These are phyloP conservation scores for Carcinoscorpius rotundicauda DNA, from an alignment of 1,140 invertebrate genomes.

Conservation along the genomic window DNA sequence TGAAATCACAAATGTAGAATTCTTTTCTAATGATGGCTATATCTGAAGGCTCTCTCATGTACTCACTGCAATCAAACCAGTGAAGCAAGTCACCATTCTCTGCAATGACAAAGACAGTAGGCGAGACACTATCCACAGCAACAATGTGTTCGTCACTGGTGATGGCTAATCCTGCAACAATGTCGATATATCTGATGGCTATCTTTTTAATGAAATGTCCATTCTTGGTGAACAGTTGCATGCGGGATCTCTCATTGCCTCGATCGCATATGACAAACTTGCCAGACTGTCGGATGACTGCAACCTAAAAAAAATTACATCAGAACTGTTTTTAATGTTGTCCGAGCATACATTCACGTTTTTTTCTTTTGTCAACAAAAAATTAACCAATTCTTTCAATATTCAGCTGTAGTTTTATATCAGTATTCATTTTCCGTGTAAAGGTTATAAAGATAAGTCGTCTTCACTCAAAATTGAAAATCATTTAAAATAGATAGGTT, in stretches of 20 bases:
- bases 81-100: conserved; percentile 77
- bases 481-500: too few relatives aligned
- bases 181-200: conserved; percentile 83
- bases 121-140: conserved; percentile 91
- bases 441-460: too few relatives aligned
- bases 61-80: conserved; percentile 94
- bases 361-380: too few relatives aligned
- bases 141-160: conserved; percentile 82
- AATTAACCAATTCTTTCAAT: too few relatives aligned
- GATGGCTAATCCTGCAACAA: conserved; percentile 92
- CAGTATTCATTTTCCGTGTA: too few relatives aligned
- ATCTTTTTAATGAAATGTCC: conserved; percentile 73
- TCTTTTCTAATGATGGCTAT: conserved; percentile 88
- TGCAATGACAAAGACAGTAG: conserved; percentile 87
- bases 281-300: conserved; percentile 70
- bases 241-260: conserved; percentile 85
- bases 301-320: conserved; percentile 40
- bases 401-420: too few relatives aligned
- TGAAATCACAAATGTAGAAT: conserved; percentile 96
- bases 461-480: too few relatives aligned
- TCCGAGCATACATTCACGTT: too few relatives aligned
- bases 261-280: conserved; percentile 94
- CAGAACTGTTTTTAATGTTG: too few relatives aligned
- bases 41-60: conserved; percentile 93
- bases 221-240: conserved; percentile 71